phyloP scores from a whole-genome alignment of 2,797 vertebrate genomes.

The Phrynocephalus forsythii region DNA sequence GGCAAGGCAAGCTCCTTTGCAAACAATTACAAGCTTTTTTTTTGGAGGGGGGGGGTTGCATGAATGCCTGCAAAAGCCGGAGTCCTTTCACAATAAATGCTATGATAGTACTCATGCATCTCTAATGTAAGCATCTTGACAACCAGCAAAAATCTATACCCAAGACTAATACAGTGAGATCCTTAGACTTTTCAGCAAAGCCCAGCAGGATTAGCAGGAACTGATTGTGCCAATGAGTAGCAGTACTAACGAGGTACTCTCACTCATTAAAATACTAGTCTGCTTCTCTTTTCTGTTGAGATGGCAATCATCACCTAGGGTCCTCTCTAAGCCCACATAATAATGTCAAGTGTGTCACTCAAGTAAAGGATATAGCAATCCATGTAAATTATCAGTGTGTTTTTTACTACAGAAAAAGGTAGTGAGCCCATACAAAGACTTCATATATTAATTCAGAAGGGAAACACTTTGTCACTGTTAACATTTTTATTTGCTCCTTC shows the following conservation, averaged over 20 bases:
- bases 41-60: too few relatives aligned
- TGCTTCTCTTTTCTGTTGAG: not conserved
- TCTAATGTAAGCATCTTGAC: not conserved
- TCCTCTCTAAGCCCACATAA: not conserved
- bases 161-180: not conserved
- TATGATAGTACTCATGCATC: not conserved
- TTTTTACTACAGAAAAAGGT: not conserved
- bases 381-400: not conserved
- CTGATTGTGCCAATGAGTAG: not conserved
- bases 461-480: not conserved
- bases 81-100: not conserved
- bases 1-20: too few relatives aligned
- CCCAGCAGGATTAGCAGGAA: not conserved
- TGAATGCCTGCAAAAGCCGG: not conserved
- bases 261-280: not conserved
- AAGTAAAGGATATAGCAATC: not conserved
- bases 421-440: not conserved
- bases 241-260: not conserved
- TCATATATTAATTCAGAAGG: not conserved
- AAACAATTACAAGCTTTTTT: too few relatives aligned
- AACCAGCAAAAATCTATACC: not conserved
- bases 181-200: not conserved
- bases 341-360: not conserved
- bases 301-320: not conserved
- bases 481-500: not conserved